Percentiles rank a stretch among this genome's conserved stretches.
Conservation (phyloP, 2,113 vertebrate species). For the Propithecus coquereli region DNA sequence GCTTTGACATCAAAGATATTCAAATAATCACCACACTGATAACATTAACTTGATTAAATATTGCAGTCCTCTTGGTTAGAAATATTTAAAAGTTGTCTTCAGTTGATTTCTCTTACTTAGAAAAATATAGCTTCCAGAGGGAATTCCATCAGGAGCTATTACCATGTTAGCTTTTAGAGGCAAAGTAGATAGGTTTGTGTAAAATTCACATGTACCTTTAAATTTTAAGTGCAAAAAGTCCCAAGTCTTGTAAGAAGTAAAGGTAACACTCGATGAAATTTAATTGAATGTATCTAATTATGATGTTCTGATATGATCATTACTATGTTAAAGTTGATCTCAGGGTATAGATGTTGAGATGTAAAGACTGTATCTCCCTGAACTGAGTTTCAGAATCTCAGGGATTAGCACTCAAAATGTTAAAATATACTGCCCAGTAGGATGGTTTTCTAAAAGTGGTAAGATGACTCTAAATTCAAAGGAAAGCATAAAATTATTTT, state of each 20-base stretch:
- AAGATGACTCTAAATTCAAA: not conserved
- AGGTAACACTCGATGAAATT: constrained; percentile 9
- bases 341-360: not conserved
- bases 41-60: constrained; percentile 65
- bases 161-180: constrained; percentile 12
- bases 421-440: not conserved
- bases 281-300: constrained; percentile 33
- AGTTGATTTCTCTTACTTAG: constrained; percentile 44
- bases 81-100: constrained; percentile 52
- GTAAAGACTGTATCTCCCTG: not conserved
- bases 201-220: constrained; percentile 38
- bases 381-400: constrained; percentile 1
- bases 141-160: constrained; percentile 17
- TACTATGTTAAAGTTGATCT: not conserved
- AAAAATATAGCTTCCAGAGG: constrained; percentile 48
- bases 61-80: constrained; percentile 50
- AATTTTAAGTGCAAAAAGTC: constrained; percentile 47
- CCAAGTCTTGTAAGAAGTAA: constrained; percentile 35
- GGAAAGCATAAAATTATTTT: not conserved
- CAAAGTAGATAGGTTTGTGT: not conserved
- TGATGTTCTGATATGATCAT: not conserved
- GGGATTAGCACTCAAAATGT: not conserved
- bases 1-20: constrained; percentile 64
- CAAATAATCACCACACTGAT: constrained; percentile 65
- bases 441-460: not conserved